phyloP scores from a whole-genome alignment of 2,113 vertebrate genomes.

The Lagopus muta region DNA sequence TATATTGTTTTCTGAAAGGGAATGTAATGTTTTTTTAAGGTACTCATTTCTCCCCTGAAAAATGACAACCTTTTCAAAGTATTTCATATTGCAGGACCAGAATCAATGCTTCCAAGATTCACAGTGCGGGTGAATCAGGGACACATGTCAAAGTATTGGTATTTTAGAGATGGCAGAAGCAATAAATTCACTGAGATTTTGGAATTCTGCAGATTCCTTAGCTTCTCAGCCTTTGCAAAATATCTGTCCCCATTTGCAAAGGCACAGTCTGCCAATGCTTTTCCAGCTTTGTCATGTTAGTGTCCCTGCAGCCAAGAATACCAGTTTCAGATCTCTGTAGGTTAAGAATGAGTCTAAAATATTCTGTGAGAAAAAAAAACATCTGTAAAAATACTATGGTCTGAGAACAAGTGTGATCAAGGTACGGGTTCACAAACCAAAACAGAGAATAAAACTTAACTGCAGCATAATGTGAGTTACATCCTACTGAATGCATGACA shows the following conservation, averaged over 20 bases:
- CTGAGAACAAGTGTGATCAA: not conserved
- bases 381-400: not conserved
- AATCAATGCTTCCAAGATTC: not conserved
- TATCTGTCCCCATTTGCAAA: not conserved
- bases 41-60: not conserved
- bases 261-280: not conserved
- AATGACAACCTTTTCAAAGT: not conserved
- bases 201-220: not conserved
- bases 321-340: not conserved
- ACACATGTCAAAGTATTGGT: not conserved
- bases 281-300: not conserved
- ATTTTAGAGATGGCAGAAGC: not conserved
- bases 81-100: too few relatives aligned
- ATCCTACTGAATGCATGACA: not conserved
- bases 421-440: not conserved
- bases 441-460: not conserved
- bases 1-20: not conserved
- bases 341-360: not conserved
- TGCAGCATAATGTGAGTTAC: not conserved
- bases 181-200: not conserved
- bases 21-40: not conserved
- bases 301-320: not conserved
- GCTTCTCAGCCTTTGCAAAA: not conserved
- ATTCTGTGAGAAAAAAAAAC: not conserved
- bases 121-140: not conserved